Evolutionary conservation across 2,888 invertebrate genomes (phyloP).

Genomic region (Erebia ligea): DNA sequence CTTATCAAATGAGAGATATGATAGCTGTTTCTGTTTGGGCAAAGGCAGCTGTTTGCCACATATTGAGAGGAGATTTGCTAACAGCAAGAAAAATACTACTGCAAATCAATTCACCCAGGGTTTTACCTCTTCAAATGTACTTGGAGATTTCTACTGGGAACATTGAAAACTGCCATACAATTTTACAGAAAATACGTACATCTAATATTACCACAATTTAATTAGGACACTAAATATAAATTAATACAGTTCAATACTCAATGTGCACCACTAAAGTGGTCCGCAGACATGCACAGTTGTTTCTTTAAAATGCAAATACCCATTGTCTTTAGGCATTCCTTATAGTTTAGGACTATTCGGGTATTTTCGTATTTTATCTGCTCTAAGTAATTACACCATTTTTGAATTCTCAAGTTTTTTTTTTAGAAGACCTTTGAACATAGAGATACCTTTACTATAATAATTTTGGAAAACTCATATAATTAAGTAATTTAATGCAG

Average conservation of each 20-base stretch:
- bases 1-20: constrained; percentile 73
- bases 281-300: too few species aligned
- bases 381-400: too few species aligned
- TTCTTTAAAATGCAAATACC: too few species aligned
- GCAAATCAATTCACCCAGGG: constrained; percentile 76
- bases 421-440: too few species aligned
- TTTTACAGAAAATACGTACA: constrained; percentile 70
- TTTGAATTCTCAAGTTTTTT: too few species aligned
- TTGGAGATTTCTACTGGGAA: constrained; percentile 82
- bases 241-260: not conserved
- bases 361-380: too few species aligned
- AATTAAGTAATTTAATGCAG: too few species aligned
- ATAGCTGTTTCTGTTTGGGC: constrained; percentile 79
- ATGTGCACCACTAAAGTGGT: too few species aligned
- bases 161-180: constrained; percentile 76
- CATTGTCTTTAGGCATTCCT: too few species aligned
- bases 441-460: too few species aligned
- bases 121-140: constrained; percentile 81
- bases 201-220: constrained; percentile 54
- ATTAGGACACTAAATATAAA: not conserved
- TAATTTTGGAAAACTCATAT: too few species aligned
- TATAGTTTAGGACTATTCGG: too few species aligned
- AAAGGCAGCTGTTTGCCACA: constrained; percentile 78
- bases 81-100: constrained; percentile 76
- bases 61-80: constrained; percentile 72